Conservation (phyloP, 2,113 vertebrate species). For the Nanorana parkeri region DNA sequence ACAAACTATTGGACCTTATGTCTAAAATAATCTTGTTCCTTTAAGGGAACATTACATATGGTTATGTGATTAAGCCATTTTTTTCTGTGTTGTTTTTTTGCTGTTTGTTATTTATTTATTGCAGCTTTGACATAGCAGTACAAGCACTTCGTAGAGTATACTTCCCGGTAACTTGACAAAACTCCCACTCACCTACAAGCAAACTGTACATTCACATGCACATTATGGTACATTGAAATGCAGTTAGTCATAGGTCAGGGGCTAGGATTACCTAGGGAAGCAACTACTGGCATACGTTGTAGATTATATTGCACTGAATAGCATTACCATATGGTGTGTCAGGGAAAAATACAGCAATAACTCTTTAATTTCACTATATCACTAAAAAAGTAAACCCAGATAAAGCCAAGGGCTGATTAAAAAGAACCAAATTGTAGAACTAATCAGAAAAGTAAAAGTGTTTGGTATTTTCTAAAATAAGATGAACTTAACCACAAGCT, state of each 20-base stretch:
- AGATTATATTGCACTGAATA: constrained; percentile 50
- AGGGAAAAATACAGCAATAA: constrained; percentile 22
- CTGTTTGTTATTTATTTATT: constrained; percentile 11
- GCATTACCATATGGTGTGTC: constrained; percentile 51
- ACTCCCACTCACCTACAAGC: constrained; percentile 50
- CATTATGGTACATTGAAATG: constrained; percentile 45
- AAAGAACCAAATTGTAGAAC: background rate
- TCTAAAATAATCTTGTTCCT: background rate
- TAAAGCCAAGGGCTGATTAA: background rate
- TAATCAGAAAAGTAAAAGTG: background rate
- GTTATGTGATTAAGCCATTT: constrained; percentile 21
- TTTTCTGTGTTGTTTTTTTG: background rate
- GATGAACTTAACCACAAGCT: background rate
- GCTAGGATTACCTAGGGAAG: constrained; percentile 55
- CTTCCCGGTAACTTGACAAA: constrained; percentile 23
- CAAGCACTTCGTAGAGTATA: background rate
- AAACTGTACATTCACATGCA: constrained; percentile 38
- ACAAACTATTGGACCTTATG: background rate
- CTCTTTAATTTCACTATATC: constrained; percentile 17
- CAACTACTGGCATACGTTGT: constrained; percentile 56
- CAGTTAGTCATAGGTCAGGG: constrained; percentile 55
- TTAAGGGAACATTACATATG: background rate
- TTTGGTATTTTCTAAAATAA: background rate
- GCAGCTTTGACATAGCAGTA: background rate
- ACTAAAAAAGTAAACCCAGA: background rate